Evolutionary conservation across 2,888 invertebrate genomes (phyloP).

Genomic region (Callyntrura guangdongensis): DNA sequence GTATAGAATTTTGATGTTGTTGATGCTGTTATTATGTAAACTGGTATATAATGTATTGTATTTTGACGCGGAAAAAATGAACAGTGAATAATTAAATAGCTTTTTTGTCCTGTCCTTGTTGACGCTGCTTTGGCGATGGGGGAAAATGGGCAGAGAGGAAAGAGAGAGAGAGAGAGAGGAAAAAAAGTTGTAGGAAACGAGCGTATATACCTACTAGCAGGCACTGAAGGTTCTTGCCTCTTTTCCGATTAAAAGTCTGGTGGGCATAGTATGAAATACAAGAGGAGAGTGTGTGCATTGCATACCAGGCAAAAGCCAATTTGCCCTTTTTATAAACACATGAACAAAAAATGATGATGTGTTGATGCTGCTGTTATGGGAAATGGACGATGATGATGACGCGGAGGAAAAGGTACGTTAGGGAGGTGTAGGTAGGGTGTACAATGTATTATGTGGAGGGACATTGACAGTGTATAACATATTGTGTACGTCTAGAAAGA

Average conservation of each 20-base stretch:
- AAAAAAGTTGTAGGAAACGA: neutral
- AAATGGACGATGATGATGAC: conserved; percentile 5
- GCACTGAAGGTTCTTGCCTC: neutral
- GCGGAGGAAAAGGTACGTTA: neutral
- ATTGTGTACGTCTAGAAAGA: neutral
- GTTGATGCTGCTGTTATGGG: conserved; percentile 17
- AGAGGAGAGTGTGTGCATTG: neutral
- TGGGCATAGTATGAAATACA: neutral
- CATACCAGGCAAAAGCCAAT: conserved; percentile 36
- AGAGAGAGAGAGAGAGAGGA: neutral
- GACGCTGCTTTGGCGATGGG: neutral
- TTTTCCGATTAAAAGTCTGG: neutral
- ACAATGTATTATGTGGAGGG: neutral
- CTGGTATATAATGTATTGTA: neutral
- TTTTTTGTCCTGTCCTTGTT: conserved; percentile 59
- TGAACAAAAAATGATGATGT: conserved; percentile 25
- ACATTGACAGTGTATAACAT: neutral
- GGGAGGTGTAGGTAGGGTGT: neutral
- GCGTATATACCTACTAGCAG: neutral
- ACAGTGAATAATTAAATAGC: conserved; percentile 62
- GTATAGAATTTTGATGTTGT: neutral
- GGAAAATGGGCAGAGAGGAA: neutral
- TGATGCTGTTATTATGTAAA: too few species aligned
- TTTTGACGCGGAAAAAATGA: conserved; percentile 6
- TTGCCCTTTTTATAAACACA: conserved; percentile 29